Evolutionary conservation across 2,797 vertebrate genomes (phyloP), one percentile per base, ranked within the genome.

Genomic region (Alcedo atthis): DNA sequence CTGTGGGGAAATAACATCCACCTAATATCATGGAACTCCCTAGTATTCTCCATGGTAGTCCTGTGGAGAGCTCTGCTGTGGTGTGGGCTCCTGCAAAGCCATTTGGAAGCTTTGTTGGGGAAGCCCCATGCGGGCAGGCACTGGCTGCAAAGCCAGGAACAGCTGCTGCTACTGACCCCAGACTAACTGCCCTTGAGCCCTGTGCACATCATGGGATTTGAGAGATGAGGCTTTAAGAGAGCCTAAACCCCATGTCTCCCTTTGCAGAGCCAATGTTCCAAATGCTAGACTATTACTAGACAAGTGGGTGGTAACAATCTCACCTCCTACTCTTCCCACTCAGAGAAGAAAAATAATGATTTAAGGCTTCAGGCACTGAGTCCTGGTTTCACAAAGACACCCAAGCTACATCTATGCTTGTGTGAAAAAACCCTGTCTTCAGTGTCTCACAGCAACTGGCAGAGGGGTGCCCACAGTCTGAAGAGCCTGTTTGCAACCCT

Each of bases 251-350:
- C 20, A 8, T 6, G 8, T 32, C 33, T 67, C 48, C 33, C n/a
- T 83, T 64, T 45, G 46, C 35, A 78, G 54, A 42, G n/a, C 32
- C 51, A 51, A 42, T 45, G n/a, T 25, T 90, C 14, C 46, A 79
- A 90, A 90, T 37, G 35, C 70, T 49, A 90, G 85, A 90, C 75
- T 86, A 66, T 86, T 73, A 90, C 80, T 59, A 94, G 95, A 88
- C 86, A 59, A 63, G 88, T 28, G 53, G 78, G 74, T 70, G 53
- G 75, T 46, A 94, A 76, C 53, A 81, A 58, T 79, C 54, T 87
- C 74, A 78, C 85, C 49, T 81, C 85, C 89, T 32, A 63, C 45
- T 40, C 42, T 87, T 92, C 69, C 74, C 45, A 94, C 49, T 2
- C 6, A 37, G 32, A 53, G 53, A 84, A 77, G 67, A 67, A 90